Conservation (phyloP, 2,888 invertebrate genomes). For the Orthonevra nobilis region DNA sequence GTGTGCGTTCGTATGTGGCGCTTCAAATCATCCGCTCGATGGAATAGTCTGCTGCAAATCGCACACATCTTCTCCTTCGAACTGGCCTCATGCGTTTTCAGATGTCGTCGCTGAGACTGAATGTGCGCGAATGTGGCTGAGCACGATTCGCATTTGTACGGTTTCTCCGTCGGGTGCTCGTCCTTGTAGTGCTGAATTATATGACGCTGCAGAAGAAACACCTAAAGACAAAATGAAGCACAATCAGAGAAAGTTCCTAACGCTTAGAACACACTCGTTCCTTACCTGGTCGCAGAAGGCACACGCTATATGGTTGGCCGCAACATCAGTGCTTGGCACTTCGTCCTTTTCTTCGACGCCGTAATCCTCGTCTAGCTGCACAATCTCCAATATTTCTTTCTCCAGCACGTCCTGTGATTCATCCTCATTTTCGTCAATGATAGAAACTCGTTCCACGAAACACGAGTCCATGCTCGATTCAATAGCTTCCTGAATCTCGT, state of each 20-base stretch:
- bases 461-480: background rate
- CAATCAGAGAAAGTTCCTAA: too few relatives aligned
- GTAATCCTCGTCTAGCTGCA: slow-evolving; percentile 6
- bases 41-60: slow-evolving; percentile 72
- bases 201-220: slow-evolving; percentile 36
- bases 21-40: slow-evolving; percentile 72
- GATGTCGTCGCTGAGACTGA: slow-evolving; percentile 56
- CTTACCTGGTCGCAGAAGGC: slow-evolving; percentile 27
- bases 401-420: background rate
- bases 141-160: slow-evolving; percentile 43
- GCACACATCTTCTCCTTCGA: slow-evolving; percentile 72
- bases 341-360: slow-evolving; percentile 16
- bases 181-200: slow-evolving; percentile 42
- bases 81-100: slow-evolving; percentile 73
- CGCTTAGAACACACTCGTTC: too few relatives aligned
- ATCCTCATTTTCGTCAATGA: background rate
- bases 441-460: background rate
- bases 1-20: slow-evolving; percentile 74
- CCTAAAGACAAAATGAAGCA: slow-evolving; percentile 16
- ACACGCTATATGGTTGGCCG: slow-evolving; percentile 1
- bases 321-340: background rate
- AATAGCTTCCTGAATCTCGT: background rate
- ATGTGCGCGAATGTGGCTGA: slow-evolving; percentile 31
- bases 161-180: slow-evolving; percentile 40
- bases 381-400: slow-evolving; percentile 23